Conservation (phyloP, 2,113 vertebrate genomes). For the Felis chaus region DNA sequence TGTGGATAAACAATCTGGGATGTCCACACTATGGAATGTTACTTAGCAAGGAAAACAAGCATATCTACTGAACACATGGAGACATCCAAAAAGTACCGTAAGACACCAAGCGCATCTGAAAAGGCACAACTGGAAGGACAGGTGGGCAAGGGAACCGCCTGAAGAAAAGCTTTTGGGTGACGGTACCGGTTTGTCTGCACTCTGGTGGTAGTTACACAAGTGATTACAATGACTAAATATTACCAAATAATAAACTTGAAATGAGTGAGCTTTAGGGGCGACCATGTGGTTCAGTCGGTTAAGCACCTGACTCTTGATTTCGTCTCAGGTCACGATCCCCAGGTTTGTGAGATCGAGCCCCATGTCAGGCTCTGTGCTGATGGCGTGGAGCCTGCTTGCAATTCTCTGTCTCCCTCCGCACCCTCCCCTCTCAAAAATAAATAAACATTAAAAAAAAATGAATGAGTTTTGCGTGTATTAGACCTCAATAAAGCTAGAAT, state of each 20-base stretch:
- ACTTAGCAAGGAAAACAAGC: neutral
- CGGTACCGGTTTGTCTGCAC: accelerated
- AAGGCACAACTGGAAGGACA: neutral
- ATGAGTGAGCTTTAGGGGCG: neutral
- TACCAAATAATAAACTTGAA: neutral
- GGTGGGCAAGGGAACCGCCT: accelerated
- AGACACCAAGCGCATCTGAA: neutral
- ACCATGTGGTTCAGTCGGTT: too few relatives aligned
- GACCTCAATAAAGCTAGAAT: neutral
- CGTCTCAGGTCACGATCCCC: too few relatives aligned
- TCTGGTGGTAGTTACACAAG: accelerated
- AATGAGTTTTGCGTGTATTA: neutral
- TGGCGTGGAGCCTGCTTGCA: too few relatives aligned
- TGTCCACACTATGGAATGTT: accelerated
- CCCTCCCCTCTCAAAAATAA: too few relatives aligned
- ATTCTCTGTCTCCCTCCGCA: too few relatives aligned
- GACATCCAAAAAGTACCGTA: too few relatives aligned
- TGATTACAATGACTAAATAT: too few relatives aligned
- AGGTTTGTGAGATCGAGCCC: too few relatives aligned
- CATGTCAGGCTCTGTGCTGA: too few relatives aligned
- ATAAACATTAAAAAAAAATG: neutral
- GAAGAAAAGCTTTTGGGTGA: neutral
- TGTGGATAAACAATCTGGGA: accelerated
- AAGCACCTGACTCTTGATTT: too few relatives aligned
- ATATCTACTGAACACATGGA: accelerated